phyloP scores from a whole-genome alignment of 2,113 vertebrate genomes.

The Hyperopisus bebe region DNA sequence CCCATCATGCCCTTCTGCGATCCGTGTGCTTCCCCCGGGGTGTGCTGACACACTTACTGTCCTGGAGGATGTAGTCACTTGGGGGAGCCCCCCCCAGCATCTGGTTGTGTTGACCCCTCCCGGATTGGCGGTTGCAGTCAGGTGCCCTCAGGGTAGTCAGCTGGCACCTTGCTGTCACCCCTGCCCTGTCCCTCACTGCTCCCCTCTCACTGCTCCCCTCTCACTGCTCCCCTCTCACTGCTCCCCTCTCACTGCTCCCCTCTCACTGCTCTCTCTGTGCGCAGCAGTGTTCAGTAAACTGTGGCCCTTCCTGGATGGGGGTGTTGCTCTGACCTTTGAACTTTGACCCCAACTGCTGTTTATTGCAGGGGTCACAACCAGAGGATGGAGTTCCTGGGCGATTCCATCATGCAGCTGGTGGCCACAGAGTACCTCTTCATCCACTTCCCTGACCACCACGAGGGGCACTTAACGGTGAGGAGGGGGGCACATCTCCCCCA shows the following conservation, averaged over 20 bases:
- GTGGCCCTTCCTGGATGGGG: not conserved
- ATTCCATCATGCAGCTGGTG: conserved; percentile 98
- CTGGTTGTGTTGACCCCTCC: not conserved
- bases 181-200: not conserved
- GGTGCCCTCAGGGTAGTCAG: not conserved
- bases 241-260: too few species aligned
- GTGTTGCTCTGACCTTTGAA: not conserved
- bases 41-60: not conserved
- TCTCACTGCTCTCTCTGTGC: not conserved
- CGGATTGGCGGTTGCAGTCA: not conserved
- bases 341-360: not conserved
- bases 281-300: not conserved
- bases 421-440: conserved; percentile 98
- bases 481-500: not conserved
- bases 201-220: too few species aligned
- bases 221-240: too few species aligned
- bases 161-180: not conserved
- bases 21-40: not conserved
- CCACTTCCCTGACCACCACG: conserved; percentile 97
- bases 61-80: not conserved
- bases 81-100: not conserved
- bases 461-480: conserved; percentile 95
- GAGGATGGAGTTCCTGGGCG: conserved; percentile 98
- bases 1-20: not conserved
- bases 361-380: conserved; percentile 91